Evolutionary conservation across 2,888 invertebrate genomes (phyloP).

Genomic region (Synanthedon andrenaeformis): DNA sequence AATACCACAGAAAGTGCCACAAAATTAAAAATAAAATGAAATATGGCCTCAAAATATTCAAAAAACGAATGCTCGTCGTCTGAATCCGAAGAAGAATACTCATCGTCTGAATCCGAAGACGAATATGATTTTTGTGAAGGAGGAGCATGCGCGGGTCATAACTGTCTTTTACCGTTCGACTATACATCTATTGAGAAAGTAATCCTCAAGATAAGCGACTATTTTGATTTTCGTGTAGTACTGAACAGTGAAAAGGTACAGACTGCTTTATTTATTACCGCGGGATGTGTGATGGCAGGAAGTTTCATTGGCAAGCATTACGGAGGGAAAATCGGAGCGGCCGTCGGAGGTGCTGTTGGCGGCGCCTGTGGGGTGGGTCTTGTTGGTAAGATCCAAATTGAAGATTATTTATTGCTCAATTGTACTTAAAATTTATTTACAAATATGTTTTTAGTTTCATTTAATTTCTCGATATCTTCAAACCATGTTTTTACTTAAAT

Average conservation of each 20-base stretch:
- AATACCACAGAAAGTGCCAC: too few species aligned
- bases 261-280: conserved; percentile 37
- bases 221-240: conserved; percentile 49
- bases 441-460: neutral
- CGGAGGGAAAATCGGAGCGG: conserved; percentile 51
- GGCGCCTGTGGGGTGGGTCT: conserved; percentile 54
- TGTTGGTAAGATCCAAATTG: conserved; percentile 29
- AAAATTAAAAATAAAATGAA: too few species aligned
- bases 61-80: too few species aligned
- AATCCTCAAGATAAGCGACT: conserved; percentile 41
- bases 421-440: neutral
- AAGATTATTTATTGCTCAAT: neutral
- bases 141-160: neutral
- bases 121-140: conserved; percentile 26
- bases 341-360: conserved; percentile 49
- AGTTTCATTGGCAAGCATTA: conserved; percentile 48
- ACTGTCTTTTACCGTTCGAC: conserved; percentile 28
- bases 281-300: conserved; percentile 48
- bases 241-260: conserved; percentile 27
- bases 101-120: conserved; percentile 9
- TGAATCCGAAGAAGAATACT: too few species aligned
- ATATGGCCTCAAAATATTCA: too few species aligned
- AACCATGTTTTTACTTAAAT: neutral
- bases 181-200: conserved; percentile 37
- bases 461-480: neutral